Evolutionary conservation across 2,797 vertebrate species (phyloP).

Genomic region (Labroides dimidiatus): DNA sequence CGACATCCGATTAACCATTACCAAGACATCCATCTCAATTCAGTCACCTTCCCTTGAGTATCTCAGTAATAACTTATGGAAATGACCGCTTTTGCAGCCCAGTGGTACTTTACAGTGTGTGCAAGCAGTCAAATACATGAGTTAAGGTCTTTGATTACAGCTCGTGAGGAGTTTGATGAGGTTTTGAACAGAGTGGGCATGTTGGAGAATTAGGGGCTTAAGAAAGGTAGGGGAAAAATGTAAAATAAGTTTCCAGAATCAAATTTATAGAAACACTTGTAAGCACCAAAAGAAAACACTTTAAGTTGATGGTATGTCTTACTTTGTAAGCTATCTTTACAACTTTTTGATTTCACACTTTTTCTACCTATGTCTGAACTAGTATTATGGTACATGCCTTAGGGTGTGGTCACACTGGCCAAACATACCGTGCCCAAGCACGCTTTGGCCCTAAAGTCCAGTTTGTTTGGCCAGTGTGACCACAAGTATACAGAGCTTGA

Average conservation of each 20-base stretch:
- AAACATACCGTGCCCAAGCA: no score
- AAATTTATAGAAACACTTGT: no score
- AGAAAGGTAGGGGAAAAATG: neutral
- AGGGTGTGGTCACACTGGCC: no score
- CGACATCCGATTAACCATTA: constrained; percentile 62
- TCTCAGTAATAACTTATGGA: constrained; percentile 54
- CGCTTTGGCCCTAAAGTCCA: no score
- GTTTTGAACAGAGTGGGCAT: constrained; percentile 1
- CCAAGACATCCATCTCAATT: constrained; percentile 67
- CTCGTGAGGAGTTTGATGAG: constrained; percentile 49
- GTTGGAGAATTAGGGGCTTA: neutral
- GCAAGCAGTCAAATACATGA: constrained; percentile 51
- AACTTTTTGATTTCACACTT: no score
- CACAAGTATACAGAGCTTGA: no score
- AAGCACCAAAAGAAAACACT: no score
- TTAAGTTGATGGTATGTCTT: no score
- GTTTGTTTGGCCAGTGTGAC: no score
- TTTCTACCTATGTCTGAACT: no score
- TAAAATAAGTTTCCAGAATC: neutral
- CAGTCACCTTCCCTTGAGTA: constrained; percentile 46
- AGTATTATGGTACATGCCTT: no score
- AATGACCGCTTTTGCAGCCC: constrained; percentile 51
- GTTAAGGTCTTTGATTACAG: constrained; percentile 53
- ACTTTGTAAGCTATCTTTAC: no score
- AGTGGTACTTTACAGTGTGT: constrained; percentile 64